Evolutionary conservation across 2,888 invertebrate genomes (phyloP).

Genomic region (Polia nebulosa): DNA sequence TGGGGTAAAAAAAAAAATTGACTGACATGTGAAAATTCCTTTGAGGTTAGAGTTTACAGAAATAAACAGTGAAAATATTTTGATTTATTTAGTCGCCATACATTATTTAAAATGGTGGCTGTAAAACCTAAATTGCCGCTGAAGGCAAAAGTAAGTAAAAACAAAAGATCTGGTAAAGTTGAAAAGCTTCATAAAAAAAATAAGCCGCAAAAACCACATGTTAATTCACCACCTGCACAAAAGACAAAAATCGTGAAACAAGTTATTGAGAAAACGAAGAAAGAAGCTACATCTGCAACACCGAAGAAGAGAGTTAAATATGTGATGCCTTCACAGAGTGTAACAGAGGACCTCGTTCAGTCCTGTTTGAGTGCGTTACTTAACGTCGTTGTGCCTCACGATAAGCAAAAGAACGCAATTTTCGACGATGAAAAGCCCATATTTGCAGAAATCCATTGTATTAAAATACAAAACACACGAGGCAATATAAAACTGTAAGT

Average conservation of each 20-base stretch:
- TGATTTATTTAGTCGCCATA: background rate
- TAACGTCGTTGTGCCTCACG: conserved; percentile 74
- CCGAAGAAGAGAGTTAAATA: conserved; percentile 74
- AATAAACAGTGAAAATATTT: conserved; percentile 6
- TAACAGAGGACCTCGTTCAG: conserved; percentile 77
- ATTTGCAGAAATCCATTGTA: conserved; percentile 91
- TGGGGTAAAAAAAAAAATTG: no score
- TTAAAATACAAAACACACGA: conserved; percentile 92
- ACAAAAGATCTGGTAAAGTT: conserved; percentile 46
- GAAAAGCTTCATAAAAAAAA: conserved; percentile 45
- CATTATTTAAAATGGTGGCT: conserved; percentile 55
- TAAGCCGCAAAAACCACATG: conserved; percentile 34
- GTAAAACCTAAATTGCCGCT: conserved; percentile 48
- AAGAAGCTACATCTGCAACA: background rate
- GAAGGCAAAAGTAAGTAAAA: conserved; percentile 38
- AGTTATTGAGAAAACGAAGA: conserved; percentile 20
- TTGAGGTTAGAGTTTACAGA: background rate
- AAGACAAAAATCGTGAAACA: conserved; percentile 45
- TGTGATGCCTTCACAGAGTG: conserved; percentile 80
- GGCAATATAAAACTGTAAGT: conserved; percentile 93
- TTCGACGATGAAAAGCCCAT: conserved; percentile 91
- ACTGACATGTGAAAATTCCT: conserved; percentile 35
- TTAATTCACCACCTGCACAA: conserved; percentile 15
- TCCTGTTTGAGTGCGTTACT: conserved; percentile 80
- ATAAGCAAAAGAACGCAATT: conserved; percentile 85